Percentiles rank a stretch among this genome's conserved stretches.
These are phyloP conservation scores for Rhipidura dahli DNA, from an alignment of 2,113 vertebrate species.

Conservation along the genomic window DNA sequence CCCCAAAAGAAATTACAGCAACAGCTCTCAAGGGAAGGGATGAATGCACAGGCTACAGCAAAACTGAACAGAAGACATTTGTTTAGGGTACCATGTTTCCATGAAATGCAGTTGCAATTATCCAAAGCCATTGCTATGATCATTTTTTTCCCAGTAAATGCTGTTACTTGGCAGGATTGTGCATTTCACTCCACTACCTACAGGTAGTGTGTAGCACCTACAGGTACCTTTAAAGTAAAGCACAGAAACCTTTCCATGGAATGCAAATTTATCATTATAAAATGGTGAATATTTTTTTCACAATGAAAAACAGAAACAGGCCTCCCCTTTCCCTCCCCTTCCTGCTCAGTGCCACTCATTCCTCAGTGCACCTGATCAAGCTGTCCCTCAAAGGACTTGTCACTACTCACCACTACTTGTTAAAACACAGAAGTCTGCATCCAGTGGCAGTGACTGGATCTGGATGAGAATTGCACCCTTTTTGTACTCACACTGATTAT, in stretches of 20 bases:
- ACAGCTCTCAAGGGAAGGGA: neutral
- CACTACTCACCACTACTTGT: neutral
- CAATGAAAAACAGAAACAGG: neutral
- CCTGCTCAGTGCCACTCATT: neutral
- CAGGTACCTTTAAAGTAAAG: neutral
- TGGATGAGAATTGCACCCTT: neutral
- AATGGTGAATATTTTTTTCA: neutral
- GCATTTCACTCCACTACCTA: neutral
- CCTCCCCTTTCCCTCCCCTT: neutral
- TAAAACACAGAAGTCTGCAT: neutral
- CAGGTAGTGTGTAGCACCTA: no score
- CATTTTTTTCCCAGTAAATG: neutral
- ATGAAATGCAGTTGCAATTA: neutral
- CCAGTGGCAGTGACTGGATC: neutral
- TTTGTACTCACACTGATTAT: neutral
- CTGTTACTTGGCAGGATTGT: neutral
- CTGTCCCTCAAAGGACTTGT: neutral
- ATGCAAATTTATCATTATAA: neutral
- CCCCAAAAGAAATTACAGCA: neutral
- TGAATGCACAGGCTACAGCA: neutral
- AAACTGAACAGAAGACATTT: neutral
- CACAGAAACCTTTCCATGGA: neutral
- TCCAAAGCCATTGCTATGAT: neutral
- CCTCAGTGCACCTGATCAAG: neutral
- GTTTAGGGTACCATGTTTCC: neutral